Conservation (phyloP, 2,888 invertebrate species). For the Apamea crenata region DNA sequence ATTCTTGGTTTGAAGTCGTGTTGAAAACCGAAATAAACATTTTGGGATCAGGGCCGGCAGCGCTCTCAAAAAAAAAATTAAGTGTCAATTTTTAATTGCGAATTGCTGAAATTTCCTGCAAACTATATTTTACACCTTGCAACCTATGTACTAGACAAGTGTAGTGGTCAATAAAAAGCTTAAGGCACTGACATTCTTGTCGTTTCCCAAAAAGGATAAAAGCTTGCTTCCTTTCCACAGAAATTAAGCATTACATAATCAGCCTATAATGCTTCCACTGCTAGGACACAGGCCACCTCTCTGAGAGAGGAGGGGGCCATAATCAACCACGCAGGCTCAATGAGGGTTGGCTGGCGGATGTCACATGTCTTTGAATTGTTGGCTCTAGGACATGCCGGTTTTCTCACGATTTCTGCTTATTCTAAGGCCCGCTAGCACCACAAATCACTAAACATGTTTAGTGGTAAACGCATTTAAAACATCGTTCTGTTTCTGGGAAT, state of each 20-base stretch:
- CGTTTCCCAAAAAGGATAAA: neutral
- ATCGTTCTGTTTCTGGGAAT: neutral
- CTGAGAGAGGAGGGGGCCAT: too few relatives aligned
- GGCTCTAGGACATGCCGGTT: too few relatives aligned
- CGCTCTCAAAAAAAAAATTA: neutral
- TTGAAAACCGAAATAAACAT: constrained; percentile 29
- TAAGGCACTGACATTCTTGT: neutral
- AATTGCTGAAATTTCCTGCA: neutral
- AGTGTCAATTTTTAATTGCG: neutral
- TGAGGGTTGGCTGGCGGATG: too few relatives aligned
- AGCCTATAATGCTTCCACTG: too few relatives aligned
- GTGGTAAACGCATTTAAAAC: neutral
- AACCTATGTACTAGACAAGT: neutral
- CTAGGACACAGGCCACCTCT: too few relatives aligned
- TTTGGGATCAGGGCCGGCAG: constrained; percentile 20
- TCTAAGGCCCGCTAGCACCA: neutral
- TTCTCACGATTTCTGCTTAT: neutral
- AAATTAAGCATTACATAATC: too few relatives aligned
- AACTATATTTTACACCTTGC: neutral
- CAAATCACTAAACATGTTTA: neutral
- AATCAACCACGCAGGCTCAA: too few relatives aligned
- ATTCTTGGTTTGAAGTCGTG: constrained; percentile 40
- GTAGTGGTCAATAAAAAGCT: neutral
- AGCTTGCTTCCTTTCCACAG: neutral
- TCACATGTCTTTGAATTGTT: too few relatives aligned